phyloP scores from a whole-genome alignment of 2,113 vertebrate species.

The Phainopepla nitens region DNA sequence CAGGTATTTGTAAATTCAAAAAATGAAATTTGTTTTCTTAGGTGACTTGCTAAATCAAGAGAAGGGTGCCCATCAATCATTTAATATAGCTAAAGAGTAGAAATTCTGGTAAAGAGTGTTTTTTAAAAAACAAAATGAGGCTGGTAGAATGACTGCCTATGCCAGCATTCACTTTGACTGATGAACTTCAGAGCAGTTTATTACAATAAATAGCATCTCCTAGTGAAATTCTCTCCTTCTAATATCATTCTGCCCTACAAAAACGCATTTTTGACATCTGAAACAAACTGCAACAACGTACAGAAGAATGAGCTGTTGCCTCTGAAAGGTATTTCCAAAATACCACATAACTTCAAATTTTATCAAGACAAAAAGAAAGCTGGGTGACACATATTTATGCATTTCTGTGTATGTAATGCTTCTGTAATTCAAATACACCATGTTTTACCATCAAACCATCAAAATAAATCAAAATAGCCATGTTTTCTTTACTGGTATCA shows the following conservation, averaged over 20 bases:
- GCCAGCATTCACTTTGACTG: not conserved
- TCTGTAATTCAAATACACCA: not conserved
- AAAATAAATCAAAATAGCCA: not conserved
- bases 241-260: not conserved
- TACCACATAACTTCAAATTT: not conserved
- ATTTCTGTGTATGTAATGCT: not conserved
- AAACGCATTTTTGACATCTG: not conserved
- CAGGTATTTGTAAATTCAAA: not conserved
- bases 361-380: slow-evolving; percentile 1
- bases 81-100: not conserved
- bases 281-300: slow-evolving; percentile 29
- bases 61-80: not conserved
- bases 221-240: not conserved
- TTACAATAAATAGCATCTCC: not conserved
- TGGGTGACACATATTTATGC: not conserved
- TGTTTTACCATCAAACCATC: not conserved
- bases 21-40: not conserved
- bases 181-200: not conserved
- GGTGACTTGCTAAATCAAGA: not conserved
- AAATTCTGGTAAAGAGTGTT: not conserved
- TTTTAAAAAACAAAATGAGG: not conserved
- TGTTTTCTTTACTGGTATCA: not conserved
- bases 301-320: not conserved
- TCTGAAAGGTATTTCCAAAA: not conserved
- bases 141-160: not conserved